phyloP scores from a whole-genome alignment of 2,888 invertebrate species.

The Pammene fasciana region DNA sequence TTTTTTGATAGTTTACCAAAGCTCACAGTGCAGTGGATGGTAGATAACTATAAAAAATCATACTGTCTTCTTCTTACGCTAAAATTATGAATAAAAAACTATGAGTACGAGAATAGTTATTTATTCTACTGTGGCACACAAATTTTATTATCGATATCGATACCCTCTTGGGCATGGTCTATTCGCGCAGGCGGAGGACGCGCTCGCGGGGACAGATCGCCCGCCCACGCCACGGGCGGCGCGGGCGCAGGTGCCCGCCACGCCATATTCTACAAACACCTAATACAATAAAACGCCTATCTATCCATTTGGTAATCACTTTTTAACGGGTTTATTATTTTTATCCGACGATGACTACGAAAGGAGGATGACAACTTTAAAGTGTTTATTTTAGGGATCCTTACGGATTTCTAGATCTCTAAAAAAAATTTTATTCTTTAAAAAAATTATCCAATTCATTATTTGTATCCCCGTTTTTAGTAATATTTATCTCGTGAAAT shows the following conservation, averaged over 20 bases:
- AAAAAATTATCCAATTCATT: no score
- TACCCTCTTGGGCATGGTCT: neutral
- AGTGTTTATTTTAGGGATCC: neutral
- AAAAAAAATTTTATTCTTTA: no score
- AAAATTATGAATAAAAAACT: no score
- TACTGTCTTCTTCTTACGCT: no score
- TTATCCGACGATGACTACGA: neutral
- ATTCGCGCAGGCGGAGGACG: conserved; percentile 41
- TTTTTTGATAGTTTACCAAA: no score
- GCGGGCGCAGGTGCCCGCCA: conserved; percentile 61
- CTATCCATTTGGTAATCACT: conserved; percentile 12
- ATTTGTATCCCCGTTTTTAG: no score
- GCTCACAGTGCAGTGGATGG: no score
- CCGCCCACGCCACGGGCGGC: conserved; percentile 70
- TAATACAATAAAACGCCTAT: conserved; percentile 14
- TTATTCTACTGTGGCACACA: no score
- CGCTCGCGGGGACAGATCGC: conserved; percentile 61
- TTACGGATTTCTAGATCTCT: neutral
- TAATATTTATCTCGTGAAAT: no score
- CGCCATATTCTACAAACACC: conserved; percentile 10
- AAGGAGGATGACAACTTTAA: neutral
- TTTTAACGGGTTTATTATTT: conserved; percentile 20
- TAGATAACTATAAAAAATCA: no score
- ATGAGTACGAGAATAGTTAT: no score
- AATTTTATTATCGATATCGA: neutral